phyloP scores from a whole-genome alignment of 2,797 vertebrate genomes.

The Periparus ater region DNA sequence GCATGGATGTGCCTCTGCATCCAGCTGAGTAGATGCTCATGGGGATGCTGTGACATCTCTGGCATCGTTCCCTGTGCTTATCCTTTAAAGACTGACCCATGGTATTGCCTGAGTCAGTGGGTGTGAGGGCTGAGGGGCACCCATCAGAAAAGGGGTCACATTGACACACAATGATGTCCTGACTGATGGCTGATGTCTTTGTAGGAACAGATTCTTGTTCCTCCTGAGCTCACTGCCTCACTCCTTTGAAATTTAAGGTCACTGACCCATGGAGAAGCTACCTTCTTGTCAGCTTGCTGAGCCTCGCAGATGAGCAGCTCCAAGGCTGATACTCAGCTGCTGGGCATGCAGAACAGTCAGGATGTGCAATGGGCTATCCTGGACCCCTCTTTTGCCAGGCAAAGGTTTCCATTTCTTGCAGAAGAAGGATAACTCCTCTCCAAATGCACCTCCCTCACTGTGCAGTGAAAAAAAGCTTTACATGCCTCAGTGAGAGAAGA shows the following conservation, averaged over 20 bases:
- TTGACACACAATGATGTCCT: not conserved
- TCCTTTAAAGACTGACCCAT: not conserved
- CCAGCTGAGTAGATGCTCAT: not conserved
- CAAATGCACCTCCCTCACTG: not conserved
- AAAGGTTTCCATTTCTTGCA: not conserved
- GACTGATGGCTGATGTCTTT: not conserved
- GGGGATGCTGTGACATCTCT: not conserved
- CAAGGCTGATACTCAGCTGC: not conserved
- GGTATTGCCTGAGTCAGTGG: not conserved
- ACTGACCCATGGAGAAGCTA: not conserved
- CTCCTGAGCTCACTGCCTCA: not conserved
- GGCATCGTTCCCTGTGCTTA: not conserved
- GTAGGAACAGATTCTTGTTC: not conserved
- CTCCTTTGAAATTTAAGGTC: not conserved
- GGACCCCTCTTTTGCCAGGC: not conserved
- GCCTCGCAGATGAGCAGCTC: not conserved
- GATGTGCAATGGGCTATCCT: not conserved
- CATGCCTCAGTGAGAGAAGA: not conserved
- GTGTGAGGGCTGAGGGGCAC: not conserved
- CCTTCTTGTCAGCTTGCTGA: not conserved
- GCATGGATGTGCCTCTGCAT: not conserved
- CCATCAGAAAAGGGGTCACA: too few relatives aligned
- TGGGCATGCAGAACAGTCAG: fast-evolving
- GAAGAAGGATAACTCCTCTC: not conserved
- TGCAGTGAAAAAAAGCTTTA: not conserved